These are phyloP conservation scores for Loris lydekkerianus DNA, from an alignment of 2,797 vertebrate genomes.

Conservation along the genomic window DNA sequence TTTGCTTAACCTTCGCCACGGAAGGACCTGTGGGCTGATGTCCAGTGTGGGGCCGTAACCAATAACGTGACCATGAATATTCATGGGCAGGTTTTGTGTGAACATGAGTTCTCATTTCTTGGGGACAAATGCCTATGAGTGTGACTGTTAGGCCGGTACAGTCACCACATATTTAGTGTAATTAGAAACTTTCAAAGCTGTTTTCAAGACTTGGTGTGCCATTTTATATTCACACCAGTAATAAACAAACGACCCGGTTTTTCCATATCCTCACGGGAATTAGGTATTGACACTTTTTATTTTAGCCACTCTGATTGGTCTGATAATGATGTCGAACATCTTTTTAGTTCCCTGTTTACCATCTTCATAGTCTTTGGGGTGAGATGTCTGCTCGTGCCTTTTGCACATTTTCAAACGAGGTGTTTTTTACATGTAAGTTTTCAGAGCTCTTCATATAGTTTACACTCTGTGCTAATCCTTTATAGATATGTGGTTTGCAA, in stretches of 20 bases:
- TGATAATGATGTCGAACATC: not conserved
- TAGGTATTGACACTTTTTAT: not conserved
- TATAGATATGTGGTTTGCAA: not conserved
- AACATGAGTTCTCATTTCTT: slow-evolving; percentile 52
- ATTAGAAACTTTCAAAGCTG: not conserved
- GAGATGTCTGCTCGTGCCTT: not conserved
- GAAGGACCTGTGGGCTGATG: not conserved
- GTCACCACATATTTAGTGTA: not conserved
- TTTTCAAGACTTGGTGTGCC: not conserved
- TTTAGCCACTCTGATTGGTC: not conserved
- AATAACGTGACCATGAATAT: not conserved
- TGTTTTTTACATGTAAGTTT: not conserved
- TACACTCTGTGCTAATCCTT: not conserved
- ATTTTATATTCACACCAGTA: not conserved
- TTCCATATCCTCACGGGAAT: not conserved
- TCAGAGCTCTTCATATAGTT: not conserved
- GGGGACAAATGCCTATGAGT: not conserved
- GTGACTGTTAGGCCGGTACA: not conserved
- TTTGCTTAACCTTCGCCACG: not conserved
- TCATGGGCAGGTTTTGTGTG: slow-evolving; percentile 7
- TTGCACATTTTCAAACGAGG: not conserved
- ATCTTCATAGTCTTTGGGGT: not conserved
- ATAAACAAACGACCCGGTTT: not conserved
- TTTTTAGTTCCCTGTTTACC: not conserved
- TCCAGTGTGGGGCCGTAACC: not conserved